Conservation (phyloP, 2,113 vertebrate species). For the Girardinichthys multiradiatus region DNA sequence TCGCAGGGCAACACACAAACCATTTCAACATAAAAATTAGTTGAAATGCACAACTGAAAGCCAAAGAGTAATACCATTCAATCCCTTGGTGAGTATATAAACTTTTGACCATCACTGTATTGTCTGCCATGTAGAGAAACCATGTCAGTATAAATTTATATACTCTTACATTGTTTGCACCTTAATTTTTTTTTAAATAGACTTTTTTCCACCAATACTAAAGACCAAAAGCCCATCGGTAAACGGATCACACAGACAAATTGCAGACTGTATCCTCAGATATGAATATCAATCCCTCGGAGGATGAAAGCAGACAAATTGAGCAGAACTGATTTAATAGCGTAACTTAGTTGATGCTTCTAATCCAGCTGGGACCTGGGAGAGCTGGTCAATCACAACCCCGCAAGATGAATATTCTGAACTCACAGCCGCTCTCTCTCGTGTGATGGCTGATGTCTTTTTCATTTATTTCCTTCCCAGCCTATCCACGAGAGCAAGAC, state of each 20-base stretch:
- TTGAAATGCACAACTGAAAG: not conserved
- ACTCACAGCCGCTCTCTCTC: constrained; percentile 27
- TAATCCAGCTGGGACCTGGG: constrained; percentile 44
- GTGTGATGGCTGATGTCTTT: constrained; percentile 58
- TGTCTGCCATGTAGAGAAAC: not conserved
- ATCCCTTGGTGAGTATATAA: not conserved
- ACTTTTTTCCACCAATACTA: not conserved
- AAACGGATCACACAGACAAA: constrained; percentile 23
- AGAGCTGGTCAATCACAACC: constrained; percentile 48
- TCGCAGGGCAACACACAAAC: no score
- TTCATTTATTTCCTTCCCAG: constrained; percentile 64
- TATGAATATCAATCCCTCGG: constrained; percentile 34
- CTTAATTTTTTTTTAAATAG: not conserved
- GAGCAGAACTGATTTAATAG: constrained; percentile 52
- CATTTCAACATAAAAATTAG: not conserved
- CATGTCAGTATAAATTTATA: not conserved
- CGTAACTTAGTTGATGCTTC: constrained; percentile 40
- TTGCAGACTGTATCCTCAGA: constrained; percentile 17
- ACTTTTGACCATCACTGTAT: not conserved
- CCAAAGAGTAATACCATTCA: not conserved
- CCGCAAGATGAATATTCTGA: constrained; percentile 46
- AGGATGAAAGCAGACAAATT: constrained; percentile 39
- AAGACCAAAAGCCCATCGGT: constrained; percentile 3
- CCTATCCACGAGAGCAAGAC: constrained; percentile 53
- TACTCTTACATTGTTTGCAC: not conserved